Evolutionary conservation across 2,113 vertebrate species (phyloP), one percentile per base, ranked within the genome.

Genomic region (Merops nubicus): DNA sequence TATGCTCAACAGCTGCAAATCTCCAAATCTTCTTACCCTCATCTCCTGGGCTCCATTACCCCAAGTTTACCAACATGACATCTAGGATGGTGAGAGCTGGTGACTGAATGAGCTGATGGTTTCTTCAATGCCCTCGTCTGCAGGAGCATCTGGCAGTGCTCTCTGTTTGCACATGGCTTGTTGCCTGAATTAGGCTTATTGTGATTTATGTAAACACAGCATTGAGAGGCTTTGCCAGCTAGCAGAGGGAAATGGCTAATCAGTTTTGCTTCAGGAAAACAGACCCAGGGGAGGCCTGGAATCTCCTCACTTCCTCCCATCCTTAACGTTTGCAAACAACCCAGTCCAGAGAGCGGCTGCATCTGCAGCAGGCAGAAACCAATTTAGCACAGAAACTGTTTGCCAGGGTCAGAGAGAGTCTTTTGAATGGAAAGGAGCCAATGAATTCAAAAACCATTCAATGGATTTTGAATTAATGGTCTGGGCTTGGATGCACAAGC

Each of bases 171-270:
- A 28, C 84, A 42, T 62, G 89, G 69, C 80, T 93, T 36, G 6
- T 12, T 85, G 84, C 87, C 87, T 62, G 70, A 48, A 29, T 15
- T 57, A 91, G 73, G 73, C 45, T 96, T 64, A 95, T 91, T 95
- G 84, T 85, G 87, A 96, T 96, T 91, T 91, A 42, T 77, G 91
- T 64, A 79, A 95, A 91, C 81, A 73, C 81, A 47, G 74, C 20
- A 23, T 38, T 36, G 53, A 85, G 65, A 72, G 1, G 2, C n/a
- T 85, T 48, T 82, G 69, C 65, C 86, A 96, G 69, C 36, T 4
- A 67, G 19, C 53, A 7, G 28, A 19, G 80, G 51, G 65, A 72
- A 87, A 75, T 3, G 48, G 74, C 53, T 96, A 56, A 91, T 91
- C 84, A 20, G 43, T 38, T 91, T 65, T 89, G 57, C 88, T 91